Percentiles rank a stretch among this genome's conserved stretches.
phyloP scores from a whole-genome alignment of 2,888 invertebrate genomes.

The Lasioglossum vierecki region DNA sequence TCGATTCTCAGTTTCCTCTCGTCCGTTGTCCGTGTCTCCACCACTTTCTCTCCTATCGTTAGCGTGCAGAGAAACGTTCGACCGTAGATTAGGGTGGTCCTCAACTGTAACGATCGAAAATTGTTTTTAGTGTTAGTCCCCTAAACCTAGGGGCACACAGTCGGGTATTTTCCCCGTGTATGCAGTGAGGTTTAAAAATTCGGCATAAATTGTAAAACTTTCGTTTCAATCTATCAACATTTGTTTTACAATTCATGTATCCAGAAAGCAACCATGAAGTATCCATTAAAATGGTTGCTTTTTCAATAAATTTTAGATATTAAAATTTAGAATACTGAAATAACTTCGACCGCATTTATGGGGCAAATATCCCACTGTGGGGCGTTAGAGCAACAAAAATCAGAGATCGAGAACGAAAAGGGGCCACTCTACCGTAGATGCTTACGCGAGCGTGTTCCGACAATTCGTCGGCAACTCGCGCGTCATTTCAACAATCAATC shows the following conservation, averaged over 20 bases:
- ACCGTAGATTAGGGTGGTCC: not conserved
- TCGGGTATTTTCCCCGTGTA: too few relatives aligned
- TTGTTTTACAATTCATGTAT: too few relatives aligned
- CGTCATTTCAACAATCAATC: not conserved
- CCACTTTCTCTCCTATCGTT: not conserved
- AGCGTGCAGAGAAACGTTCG: not conserved
- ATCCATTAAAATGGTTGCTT: too few relatives aligned
- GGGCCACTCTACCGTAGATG: not conserved
- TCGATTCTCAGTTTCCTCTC: not conserved
- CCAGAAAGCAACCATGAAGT: too few relatives aligned
- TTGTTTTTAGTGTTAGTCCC: not conserved
- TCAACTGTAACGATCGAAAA: not conserved
- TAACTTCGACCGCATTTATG: too few relatives aligned
- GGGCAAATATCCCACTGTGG: too few relatives aligned
- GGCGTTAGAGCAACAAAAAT: not conserved
- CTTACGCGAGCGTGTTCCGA: not conserved
- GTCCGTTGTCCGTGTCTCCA: not conserved
- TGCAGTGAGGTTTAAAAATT: too few relatives aligned
- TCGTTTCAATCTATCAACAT: too few relatives aligned
- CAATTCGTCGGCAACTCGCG: not conserved
- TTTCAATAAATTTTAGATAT: too few relatives aligned
- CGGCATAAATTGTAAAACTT: too few relatives aligned
- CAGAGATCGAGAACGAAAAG: not conserved
- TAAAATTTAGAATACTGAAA: too few relatives aligned
- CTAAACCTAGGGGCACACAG: not conserved